A percentile compares a stretch with the other conserved stretches of the same genome.
These are phyloP conservation scores for Gymnoscelis rufifasciata DNA, from an alignment of 2,888 invertebrate genomes.

Conservation along the genomic window DNA sequence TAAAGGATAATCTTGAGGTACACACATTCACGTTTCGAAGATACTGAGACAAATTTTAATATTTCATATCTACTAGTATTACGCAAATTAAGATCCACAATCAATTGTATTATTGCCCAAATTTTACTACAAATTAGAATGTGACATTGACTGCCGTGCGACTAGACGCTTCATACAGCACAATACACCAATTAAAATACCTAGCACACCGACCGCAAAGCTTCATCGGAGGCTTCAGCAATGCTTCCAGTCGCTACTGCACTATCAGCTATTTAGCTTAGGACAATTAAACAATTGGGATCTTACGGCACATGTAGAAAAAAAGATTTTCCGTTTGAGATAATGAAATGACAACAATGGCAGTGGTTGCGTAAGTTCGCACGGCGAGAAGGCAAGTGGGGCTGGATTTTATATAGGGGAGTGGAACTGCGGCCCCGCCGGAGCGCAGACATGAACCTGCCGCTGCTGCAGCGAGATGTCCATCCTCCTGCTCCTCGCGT, in stretches of 20 bases:
- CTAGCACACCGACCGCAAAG: slow-evolving; percentile 35
- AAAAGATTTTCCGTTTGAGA: slow-evolving; percentile 78
- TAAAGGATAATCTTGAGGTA: slow-evolving; percentile 6
- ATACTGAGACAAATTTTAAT: too few species aligned
- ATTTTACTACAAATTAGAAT: slow-evolving; percentile 44
- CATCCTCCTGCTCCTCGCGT: slow-evolving; percentile 57
- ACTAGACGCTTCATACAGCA: slow-evolving; percentile 42
- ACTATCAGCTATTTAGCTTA: slow-evolving; percentile 52
- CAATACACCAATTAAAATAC: slow-evolving; percentile 62
- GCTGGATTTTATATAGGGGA: slow-evolving; percentile 76
- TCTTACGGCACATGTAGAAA: slow-evolving; percentile 67
- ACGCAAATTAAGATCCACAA: slow-evolving; percentile 30
- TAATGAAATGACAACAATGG: slow-evolving; percentile 78
- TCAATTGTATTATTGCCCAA: slow-evolving; percentile 44
- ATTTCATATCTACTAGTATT: too few species aligned
- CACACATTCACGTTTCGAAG: slow-evolving; percentile 10
- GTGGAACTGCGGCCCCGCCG: slow-evolving; percentile 57
- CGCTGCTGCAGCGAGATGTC: slow-evolving; percentile 64
- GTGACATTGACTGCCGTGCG: slow-evolving; percentile 63
- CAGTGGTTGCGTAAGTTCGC: slow-evolving; percentile 68
- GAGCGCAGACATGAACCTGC: slow-evolving; percentile 70
- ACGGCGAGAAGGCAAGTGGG: slow-evolving; percentile 67
- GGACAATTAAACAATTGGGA: slow-evolving; percentile 75
- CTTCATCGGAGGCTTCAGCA: slow-evolving; percentile 29
- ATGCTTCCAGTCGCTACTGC: slow-evolving; percentile 37